phyloP scores from a whole-genome alignment of 2,888 invertebrate genomes.

The Pyrgus malvae region DNA sequence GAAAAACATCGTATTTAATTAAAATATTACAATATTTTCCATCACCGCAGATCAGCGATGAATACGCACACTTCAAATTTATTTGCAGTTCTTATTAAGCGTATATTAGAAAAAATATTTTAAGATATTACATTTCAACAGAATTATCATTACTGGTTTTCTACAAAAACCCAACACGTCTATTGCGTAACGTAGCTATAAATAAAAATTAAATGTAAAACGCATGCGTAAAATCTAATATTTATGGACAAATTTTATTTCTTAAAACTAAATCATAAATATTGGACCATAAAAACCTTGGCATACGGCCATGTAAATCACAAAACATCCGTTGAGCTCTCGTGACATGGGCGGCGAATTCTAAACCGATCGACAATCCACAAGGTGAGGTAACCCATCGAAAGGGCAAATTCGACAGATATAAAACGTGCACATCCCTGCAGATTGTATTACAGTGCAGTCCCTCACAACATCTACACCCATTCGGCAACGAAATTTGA shows the following conservation, averaged over 20 bases:
- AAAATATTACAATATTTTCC: no score
- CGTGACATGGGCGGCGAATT: constrained; percentile 48
- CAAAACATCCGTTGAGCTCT: constrained; percentile 20
- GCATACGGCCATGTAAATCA: constrained; percentile 20
- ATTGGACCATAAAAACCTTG: constrained; percentile 22
- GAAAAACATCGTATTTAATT: no score
- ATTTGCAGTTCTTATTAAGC: no score
- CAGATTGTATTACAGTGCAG: constrained; percentile 56
- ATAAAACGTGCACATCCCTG: constrained; percentile 73
- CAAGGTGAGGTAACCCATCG: constrained; percentile 72
- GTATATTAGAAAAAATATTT: no score
- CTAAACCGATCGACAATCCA: constrained; percentile 63
- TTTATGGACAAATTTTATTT: background rate
- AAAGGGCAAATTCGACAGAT: constrained; percentile 73
- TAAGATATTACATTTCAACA: no score
- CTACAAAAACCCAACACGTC: no score
- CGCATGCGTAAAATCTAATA: background rate
- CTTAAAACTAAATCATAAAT: constrained; percentile 3
- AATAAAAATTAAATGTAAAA: background rate
- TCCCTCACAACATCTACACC: constrained; percentile 40
- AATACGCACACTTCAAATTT: no score
- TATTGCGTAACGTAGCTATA: background rate
- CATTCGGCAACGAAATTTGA: constrained; percentile 36
- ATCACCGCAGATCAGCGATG: no score
- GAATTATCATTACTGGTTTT: no score